Conservation (phyloP, 2,113 vertebrate genomes). For the Scomber colias region DNA sequence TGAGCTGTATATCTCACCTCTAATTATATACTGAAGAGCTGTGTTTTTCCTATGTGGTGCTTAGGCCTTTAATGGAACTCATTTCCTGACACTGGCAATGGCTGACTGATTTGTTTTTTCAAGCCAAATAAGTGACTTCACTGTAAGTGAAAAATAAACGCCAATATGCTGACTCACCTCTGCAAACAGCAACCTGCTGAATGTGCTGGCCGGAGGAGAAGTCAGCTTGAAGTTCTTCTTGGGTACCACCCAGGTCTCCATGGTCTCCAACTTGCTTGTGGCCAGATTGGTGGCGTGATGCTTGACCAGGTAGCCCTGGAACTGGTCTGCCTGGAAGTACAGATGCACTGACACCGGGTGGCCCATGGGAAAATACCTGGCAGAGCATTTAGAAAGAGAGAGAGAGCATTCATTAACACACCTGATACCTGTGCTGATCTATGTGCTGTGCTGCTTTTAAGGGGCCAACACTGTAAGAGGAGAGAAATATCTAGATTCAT, state of each 20-base stretch:
- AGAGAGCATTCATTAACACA: constrained; percentile 49
- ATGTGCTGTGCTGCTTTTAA: constrained; percentile 33
- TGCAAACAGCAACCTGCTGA: constrained; percentile 92
- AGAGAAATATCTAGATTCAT: constrained; percentile 59
- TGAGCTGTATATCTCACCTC: constrained; percentile 66
- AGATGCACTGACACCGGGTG: constrained; percentile 94
- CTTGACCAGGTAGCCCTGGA: constrained; percentile 96
- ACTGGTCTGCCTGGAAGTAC: constrained; percentile 97
- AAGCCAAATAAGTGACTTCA: constrained; percentile 33
- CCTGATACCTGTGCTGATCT: constrained; percentile 39
- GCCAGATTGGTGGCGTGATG: constrained; percentile 96
- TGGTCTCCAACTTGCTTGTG: constrained; percentile 95
- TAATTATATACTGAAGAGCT: constrained; percentile 59
- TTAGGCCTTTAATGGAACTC: constrained; percentile 57
- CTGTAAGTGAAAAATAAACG: constrained; percentile 49
- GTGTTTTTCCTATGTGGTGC: constrained; percentile 41
- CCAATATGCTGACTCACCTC: constrained; percentile 86
- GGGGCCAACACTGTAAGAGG: constrained; percentile 49
- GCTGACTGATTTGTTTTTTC: constrained; percentile 50
- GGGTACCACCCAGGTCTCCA: constrained; percentile 97
- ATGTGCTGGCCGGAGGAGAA: constrained; percentile 88
- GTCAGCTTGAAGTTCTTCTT: constrained; percentile 94
- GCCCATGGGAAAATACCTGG: constrained; percentile 96
- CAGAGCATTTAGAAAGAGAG: constrained; percentile 41
- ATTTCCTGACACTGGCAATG: constrained; percentile 46